Evolutionary conservation across 2,797 vertebrate species (phyloP).

Genomic region (Perodicticus potto): DNA sequence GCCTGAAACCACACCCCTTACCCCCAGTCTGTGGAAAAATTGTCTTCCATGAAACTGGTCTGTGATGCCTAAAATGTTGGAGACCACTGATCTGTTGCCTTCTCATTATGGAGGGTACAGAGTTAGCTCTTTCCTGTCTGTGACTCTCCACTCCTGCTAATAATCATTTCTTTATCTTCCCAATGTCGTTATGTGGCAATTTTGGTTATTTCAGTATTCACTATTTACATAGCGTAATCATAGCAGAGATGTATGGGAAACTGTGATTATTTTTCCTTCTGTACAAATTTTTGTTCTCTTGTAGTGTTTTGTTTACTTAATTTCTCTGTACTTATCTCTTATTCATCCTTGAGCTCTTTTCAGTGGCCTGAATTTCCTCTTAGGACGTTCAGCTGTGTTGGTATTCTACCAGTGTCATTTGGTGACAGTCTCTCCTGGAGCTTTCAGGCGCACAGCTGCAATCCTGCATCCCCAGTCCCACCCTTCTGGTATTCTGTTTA

Average conservation of each 20-base stretch:
- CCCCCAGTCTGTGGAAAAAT: no score
- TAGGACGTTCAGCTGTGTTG: not conserved
- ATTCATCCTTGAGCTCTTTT: not conserved
- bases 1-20: no score
- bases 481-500: not conserved
- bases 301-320: not conserved
- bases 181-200: not conserved
- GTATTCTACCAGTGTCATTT: not conserved
- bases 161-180: not conserved
- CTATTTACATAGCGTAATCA: not conserved
- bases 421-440: not conserved
- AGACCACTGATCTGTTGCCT: not conserved
- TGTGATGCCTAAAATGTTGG: no score
- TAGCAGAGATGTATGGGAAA: not conserved
- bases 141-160: not conserved
- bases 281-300: slow-evolving; percentile 5
- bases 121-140: not conserved
- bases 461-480: no score
- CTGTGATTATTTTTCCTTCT: not conserved
- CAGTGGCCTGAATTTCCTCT: not conserved
- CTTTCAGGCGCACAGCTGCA: not conserved
- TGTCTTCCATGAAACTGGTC: no score
- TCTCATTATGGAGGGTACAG: not conserved
- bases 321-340: not conserved
- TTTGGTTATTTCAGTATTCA: not conserved